Evolutionary conservation across 1,140 invertebrate species (phyloP), one percentile per base, ranked within the genome.

Genomic region (Macrotrachela quadricornifera): DNA sequence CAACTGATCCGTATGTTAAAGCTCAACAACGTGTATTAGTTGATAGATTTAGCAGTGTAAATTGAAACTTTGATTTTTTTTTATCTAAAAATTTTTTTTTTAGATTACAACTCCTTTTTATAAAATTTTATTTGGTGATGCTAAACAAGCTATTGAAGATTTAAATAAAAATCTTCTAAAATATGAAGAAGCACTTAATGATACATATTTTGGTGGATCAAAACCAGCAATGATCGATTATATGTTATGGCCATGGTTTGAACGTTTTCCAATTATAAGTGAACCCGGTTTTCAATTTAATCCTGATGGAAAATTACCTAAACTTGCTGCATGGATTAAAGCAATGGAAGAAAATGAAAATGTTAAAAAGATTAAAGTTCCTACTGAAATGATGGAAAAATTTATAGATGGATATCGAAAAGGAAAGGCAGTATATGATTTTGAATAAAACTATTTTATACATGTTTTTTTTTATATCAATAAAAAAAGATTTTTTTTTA

Each of bases 161-260:
- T 15, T 58, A 13, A 45, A 56, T 6, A 50, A 56, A 42, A 50
- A 50, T 14, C 18, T 62, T 47, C 30, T 54, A 13, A 52, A 51
- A 15, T 59, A 57, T 49, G 59, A 62, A 21, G 44, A 55, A 6
- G 58, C 57, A 43, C 40, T 61, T 0, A 15, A 46, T 10, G 36
- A 46, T 14, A 42, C 38, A 38, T 53, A 46, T 30, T 18, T 38
- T 36, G 51, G 51, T 30, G 51, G 51, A 10, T 21, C 37, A 42
- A 46, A 46, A 41, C 51, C 51, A 17, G 44, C 51, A 3, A 42
- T 46, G 18, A 46, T 80, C 14, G 83, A 86, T 64, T 80, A 82
- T 52, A 84, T 85, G 81, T 80, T 85, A 53, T 86, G 83, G 83
- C 83, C 83, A 2, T 85, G 81, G 81, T 79, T 80, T 59, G 83